These are phyloP conservation scores for Hirtodrosophila duncani DNA, from an alignment of 2,888 invertebrate species.

Conservation along the genomic window DNA sequence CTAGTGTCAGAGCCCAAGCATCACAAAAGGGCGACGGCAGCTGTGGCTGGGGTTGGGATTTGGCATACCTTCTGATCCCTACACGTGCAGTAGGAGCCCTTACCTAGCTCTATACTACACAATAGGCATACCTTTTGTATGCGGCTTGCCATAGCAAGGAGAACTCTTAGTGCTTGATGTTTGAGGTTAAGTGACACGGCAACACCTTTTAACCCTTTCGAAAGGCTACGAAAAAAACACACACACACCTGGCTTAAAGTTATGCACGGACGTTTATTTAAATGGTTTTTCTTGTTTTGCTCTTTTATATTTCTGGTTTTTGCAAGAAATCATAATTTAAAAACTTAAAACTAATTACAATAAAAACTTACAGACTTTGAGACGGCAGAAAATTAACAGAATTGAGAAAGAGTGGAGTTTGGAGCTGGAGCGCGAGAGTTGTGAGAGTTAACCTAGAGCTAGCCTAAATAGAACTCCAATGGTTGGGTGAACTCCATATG, in stretches of 20 bases:
- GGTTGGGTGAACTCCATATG: too few relatives aligned
- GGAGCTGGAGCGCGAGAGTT: too few relatives aligned
- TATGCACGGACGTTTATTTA: conserved; percentile 70
- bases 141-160: conserved; percentile 43
- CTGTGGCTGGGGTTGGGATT: too few relatives aligned
- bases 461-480: too few relatives aligned
- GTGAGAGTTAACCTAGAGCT: too few relatives aligned
- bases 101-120: too few relatives aligned
- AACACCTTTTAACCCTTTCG: conserved; percentile 1
- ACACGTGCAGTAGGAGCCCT: conserved; percentile 57
- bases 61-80: conserved; percentile 17
- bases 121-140: conserved; percentile 65
- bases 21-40: conserved; percentile 54
- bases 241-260: conserved; percentile 42
- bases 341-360: too few relatives aligned
- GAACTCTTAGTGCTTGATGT: conserved; percentile 66
- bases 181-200: conserved; percentile 30
- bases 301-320: conserved; percentile 29
- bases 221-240: conserved; percentile 10
- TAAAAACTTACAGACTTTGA: too few relatives aligned
- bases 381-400: too few relatives aligned
- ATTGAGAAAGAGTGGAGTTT: too few relatives aligned
- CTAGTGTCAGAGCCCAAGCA: conserved; percentile 61
- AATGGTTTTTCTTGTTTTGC: conserved; percentile 50
- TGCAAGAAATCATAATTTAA: too few relatives aligned